A percentile compares a stretch with the other conserved stretches of the same genome.
phyloP scores from a whole-genome alignment of 1,140 invertebrate genomes.

The Popillia japonica region DNA sequence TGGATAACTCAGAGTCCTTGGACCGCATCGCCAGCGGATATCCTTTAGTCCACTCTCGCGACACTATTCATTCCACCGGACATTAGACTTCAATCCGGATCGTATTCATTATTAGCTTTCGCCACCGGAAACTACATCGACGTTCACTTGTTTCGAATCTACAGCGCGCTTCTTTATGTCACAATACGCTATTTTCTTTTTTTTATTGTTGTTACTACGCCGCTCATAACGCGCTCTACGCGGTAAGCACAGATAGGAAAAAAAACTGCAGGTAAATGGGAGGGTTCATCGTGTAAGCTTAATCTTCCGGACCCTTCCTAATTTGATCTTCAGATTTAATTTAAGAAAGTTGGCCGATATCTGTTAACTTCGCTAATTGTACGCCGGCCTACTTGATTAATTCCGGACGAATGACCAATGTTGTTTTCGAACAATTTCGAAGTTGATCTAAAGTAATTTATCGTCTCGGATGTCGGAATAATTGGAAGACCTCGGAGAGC shows the following conservation, averaged over 20 bases:
- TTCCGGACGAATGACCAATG: constrained; percentile 16
- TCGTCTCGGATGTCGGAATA: not conserved
- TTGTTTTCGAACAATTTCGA: constrained; percentile 19
- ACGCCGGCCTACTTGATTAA: constrained; percentile 20
- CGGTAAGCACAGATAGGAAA: not conserved
- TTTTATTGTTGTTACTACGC: not conserved
- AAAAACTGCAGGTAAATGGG: not conserved
- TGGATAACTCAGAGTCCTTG: constrained; percentile 51
- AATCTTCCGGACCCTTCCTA: not conserved
- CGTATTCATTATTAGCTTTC: constrained; percentile 34
- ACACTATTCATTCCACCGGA: constrained; percentile 38
- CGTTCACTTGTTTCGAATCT: constrained; percentile 31
- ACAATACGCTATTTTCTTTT: constrained; percentile 16
- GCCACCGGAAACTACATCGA: constrained; percentile 31
- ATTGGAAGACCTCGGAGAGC: not conserved
- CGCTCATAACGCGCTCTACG: not conserved
- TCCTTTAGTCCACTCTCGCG: constrained; percentile 51
- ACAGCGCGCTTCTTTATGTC: constrained; percentile 1
- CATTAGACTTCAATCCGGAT: constrained; percentile 35
- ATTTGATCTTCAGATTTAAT: constrained; percentile 19
- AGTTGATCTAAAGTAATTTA: constrained; percentile 4
- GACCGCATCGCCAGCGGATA: constrained; percentile 55
- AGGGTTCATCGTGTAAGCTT: not conserved
- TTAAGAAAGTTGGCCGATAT: not conserved
- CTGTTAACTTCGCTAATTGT: constrained; percentile 22